Percentiles rank a stretch among this genome's conserved stretches.
phyloP scores from a whole-genome alignment of 2,888 invertebrate species.

The Cataglyphis albicans region DNA sequence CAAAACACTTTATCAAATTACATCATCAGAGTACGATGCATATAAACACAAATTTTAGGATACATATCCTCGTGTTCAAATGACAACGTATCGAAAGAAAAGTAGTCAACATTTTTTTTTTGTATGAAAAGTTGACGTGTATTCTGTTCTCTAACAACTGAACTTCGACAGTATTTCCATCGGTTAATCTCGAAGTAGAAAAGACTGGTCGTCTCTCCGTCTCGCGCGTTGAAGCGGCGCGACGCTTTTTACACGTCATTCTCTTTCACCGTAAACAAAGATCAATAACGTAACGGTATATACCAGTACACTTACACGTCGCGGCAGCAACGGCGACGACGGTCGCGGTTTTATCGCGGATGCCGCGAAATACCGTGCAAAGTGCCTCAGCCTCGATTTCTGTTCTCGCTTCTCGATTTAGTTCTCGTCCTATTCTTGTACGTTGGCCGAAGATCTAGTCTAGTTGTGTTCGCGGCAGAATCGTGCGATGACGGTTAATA shows the following conservation, averaged over 20 bases:
- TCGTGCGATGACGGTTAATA: constrained; percentile 1
- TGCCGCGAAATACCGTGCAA: constrained; percentile 40
- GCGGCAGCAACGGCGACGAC: not conserved
- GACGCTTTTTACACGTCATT: constrained; percentile 21
- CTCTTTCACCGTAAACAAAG: constrained; percentile 43
- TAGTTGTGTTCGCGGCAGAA: not conserved
- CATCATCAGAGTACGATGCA: not conserved
- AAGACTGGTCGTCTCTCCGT: constrained; percentile 7
- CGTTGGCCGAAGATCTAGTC: constrained; percentile 22
- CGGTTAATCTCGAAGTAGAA: not conserved
- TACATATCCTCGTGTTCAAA: not conserved
- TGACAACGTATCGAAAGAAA: not conserved
- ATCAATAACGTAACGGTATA: constrained; percentile 51
- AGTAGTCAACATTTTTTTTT: not conserved
- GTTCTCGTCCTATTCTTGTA: constrained; percentile 25
- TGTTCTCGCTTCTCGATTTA: constrained; percentile 35
- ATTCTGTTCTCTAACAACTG: not conserved
- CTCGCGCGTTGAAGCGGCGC: constrained; percentile 12
- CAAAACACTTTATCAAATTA: not conserved
- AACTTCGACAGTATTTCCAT: not conserved
- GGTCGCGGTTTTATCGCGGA: constrained; percentile 45
- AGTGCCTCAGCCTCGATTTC: constrained; percentile 32
- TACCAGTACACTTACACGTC: not conserved
- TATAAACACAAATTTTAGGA: not conserved
- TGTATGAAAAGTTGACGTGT: not conserved